Evolutionary conservation across 1,140 invertebrate genomes (phyloP), one percentile per base, ranked within the genome.

Genomic region (Drosophila tsacasi): DNA sequence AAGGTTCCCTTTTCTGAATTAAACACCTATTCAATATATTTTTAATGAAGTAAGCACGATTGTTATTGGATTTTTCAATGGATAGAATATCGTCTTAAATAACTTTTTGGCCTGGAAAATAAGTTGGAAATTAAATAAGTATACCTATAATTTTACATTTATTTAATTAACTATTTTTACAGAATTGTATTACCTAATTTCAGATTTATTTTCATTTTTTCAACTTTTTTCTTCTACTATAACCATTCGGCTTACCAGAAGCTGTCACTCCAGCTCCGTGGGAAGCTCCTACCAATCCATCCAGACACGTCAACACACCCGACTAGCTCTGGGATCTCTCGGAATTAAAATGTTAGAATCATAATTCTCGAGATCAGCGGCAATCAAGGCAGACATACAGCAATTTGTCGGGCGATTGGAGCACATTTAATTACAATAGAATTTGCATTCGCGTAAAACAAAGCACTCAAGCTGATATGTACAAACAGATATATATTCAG

Each of bases 371-470:
- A 76, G 58, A 72, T 84, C 68, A 67, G 54, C 35, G 49, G 40
- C 35, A 57, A 59, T 65, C 55, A 65, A 39, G 46, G 44, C 27
- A 58, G 57, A 59, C 61, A 63, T 42, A 25, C 9, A 58, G 47
- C 83, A 86, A 87, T 86, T 86, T 86, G 83, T 87, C 83, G 79
- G 80, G 52, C 39, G 61, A 50, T 63, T 42, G 42, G 37, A 69
- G 69, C 79, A 62, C 65, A 23, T 79, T 79, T 86, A 86, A 86
- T 85, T 82, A 68, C 74, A 60, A 61, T 63, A 73, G 58, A 76
- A 84, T 81, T 85, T 85, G 83, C 83, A 85, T 85, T 63, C 65
- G 35, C 40, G 47, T 50, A 49, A 52, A 54, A 69, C 64, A 52
- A 52, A 27, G 19, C 49, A 42, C 17, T 30, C 57, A 15, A 27